phyloP scores from a whole-genome alignment of 2,113 vertebrate genomes.

The Antigone vipio region DNA sequence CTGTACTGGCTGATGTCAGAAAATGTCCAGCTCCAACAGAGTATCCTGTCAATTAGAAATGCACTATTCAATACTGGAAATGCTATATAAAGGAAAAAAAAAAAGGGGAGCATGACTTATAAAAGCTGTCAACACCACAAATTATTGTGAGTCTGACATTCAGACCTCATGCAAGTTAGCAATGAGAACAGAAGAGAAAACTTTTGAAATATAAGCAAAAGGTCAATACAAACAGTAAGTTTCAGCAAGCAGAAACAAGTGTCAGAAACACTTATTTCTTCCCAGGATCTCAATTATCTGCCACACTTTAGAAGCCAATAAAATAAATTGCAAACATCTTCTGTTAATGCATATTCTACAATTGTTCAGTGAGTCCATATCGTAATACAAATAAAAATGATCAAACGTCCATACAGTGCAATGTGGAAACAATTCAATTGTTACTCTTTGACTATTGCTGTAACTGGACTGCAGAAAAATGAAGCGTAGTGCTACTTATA shows the following conservation, averaged over 20 bases:
- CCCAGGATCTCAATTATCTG: neutral
- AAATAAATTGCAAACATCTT: neutral
- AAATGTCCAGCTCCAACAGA: conserved; percentile 92
- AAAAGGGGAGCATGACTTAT: neutral
- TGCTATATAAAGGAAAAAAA: neutral
- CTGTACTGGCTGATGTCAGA: conserved; percentile 66
- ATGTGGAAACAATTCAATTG: neutral
- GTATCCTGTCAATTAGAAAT: conserved; percentile 81
- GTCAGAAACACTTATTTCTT: neutral
- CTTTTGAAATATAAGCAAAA: neutral
- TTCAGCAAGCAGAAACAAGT: neutral
- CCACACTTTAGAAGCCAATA: neutral
- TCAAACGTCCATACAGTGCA: neutral
- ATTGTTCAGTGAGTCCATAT: neutral
- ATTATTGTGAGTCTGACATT: neutral
- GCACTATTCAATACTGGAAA: neutral
- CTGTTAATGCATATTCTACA: neutral
- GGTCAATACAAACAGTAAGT: neutral
- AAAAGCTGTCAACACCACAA: conserved; percentile 19
- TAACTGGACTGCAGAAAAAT: neutral
- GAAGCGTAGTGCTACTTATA: neutral
- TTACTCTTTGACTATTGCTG: neutral
- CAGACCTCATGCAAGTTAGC: neutral
- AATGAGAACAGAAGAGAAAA: neutral
- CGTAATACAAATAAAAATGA: neutral